Conservation (phyloP, 2,888 invertebrate genomes). For the Drosophila kuntzei region DNA sequence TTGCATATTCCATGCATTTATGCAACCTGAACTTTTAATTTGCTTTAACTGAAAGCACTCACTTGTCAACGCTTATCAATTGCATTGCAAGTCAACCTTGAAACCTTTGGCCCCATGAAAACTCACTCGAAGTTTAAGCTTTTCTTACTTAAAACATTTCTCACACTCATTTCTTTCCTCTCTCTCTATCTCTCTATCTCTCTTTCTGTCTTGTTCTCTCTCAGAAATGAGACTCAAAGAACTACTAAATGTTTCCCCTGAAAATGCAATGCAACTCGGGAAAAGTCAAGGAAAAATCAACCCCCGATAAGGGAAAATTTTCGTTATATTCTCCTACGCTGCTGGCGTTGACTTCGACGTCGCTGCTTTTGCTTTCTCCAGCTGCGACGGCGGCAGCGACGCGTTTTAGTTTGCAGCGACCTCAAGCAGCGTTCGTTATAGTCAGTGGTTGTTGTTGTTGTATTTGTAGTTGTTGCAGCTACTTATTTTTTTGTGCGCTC, state of each 20-base stretch:
- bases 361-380: constrained; percentile 66
- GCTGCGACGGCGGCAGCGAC: constrained; percentile 27
- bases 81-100: constrained; percentile 49
- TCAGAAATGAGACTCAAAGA: constrained; percentile 37
- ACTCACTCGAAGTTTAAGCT: constrained; percentile 39
- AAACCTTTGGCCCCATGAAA: constrained; percentile 27
- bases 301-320: constrained; percentile 45
- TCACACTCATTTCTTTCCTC: neutral
- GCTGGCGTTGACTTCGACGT: constrained; percentile 42
- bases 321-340: constrained; percentile 67
- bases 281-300: constrained; percentile 64
- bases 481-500: constrained; percentile 71
- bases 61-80: constrained; percentile 33
- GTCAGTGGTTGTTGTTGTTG: constrained; percentile 45
- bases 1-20: neutral
- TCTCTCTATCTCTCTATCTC: constrained; percentile 1
- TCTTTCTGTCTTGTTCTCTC: constrained; percentile 13
- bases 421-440: constrained; percentile 65
- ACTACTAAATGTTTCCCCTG: constrained; percentile 39
- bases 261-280: constrained; percentile 11
- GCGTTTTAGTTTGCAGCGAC: constrained; percentile 73
- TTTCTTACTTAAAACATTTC: constrained; percentile 31
- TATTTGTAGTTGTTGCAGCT: constrained; percentile 51
- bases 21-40: neutral
- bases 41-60: neutral